A percentile compares a stretch with the other conserved stretches of the same genome.
These are phyloP conservation scores for Watsonalla cultraria DNA, from an alignment of 2,888 invertebrate species.

Conservation along the genomic window DNA sequence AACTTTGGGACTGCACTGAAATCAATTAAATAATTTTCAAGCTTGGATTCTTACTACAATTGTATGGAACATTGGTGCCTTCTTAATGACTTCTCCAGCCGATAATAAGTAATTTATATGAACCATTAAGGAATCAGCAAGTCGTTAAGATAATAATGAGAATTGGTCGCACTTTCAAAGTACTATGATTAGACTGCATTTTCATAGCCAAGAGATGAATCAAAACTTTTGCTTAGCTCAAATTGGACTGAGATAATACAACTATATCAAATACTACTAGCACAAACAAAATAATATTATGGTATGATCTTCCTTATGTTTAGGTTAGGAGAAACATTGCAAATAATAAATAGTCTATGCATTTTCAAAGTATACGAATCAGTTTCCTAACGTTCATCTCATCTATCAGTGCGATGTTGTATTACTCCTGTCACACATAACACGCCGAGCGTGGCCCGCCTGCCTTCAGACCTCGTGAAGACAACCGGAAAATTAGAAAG, in stretches of 20 bases:
- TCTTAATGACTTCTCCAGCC: constrained; percentile 40
- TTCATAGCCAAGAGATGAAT: no score
- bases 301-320: no score
- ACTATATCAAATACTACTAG: no score
- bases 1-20: no score
- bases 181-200: no score
- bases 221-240: no score
- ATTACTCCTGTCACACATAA: constrained; percentile 53
- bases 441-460: constrained; percentile 46
- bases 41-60: constrained; percentile 6
- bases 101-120: constrained; percentile 66
- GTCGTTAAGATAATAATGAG: constrained; percentile 58
- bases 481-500: constrained; percentile 76
- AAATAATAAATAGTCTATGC: no score
- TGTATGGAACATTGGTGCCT: constrained; percentile 34
- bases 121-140: constrained; percentile 57
- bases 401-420: constrained; percentile 46
- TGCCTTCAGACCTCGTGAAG: constrained; percentile 59
- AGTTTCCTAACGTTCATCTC: not conserved
- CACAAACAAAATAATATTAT: no score
- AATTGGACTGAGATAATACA: no score
- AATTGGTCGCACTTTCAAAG: constrained; percentile 11
- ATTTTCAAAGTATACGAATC: not conserved
- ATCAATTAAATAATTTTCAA: not conserved
- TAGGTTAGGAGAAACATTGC: no score